A percentile compares a stretch with the other conserved stretches of the same genome.
phyloP scores from a whole-genome alignment of 2,888 invertebrate genomes.

The Galerucella calmariensis region DNA sequence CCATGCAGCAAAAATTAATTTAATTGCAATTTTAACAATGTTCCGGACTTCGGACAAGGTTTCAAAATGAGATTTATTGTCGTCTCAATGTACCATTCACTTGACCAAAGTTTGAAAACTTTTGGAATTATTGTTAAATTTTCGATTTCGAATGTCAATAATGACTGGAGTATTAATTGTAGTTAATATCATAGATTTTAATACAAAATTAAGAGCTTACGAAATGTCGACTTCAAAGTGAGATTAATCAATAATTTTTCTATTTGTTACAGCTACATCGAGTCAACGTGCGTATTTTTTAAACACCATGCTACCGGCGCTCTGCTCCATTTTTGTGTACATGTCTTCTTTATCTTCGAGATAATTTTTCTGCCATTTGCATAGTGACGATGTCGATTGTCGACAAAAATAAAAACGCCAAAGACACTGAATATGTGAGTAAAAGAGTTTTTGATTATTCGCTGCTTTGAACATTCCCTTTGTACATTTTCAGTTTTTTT shows the following conservation, averaged over 20 bases:
- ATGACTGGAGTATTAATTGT: too few relatives aligned
- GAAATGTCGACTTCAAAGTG: background rate
- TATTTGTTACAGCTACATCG: slow-evolving; percentile 60
- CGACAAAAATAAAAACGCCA: slow-evolving; percentile 50
- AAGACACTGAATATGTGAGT: slow-evolving; percentile 52
- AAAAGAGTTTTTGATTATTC: slow-evolving; percentile 37
- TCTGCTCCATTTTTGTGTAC: slow-evolving; percentile 55
- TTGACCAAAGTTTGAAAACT: too few relatives aligned
- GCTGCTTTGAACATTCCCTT: slow-evolving; percentile 55
- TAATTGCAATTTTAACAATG: too few relatives aligned
- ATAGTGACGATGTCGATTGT: slow-evolving; percentile 42
- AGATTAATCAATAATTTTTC: slow-evolving; percentile 24
- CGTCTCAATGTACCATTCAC: too few relatives aligned
- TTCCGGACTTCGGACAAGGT: too few relatives aligned
- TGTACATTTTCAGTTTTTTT: slow-evolving; percentile 43
- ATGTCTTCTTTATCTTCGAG: slow-evolving; percentile 50
- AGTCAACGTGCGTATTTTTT: slow-evolving; percentile 58
- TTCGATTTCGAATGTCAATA: too few relatives aligned
- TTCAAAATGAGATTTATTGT: too few relatives aligned
- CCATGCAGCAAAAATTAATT: too few relatives aligned
- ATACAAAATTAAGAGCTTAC: too few relatives aligned
- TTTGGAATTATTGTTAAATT: too few relatives aligned
- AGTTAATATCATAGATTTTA: too few relatives aligned
- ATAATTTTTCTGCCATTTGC: slow-evolving; percentile 56
- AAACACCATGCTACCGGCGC: slow-evolving; percentile 54